Conservation (phyloP, 2,797 vertebrate genomes). For the Thalassophryne amazonica region DNA sequence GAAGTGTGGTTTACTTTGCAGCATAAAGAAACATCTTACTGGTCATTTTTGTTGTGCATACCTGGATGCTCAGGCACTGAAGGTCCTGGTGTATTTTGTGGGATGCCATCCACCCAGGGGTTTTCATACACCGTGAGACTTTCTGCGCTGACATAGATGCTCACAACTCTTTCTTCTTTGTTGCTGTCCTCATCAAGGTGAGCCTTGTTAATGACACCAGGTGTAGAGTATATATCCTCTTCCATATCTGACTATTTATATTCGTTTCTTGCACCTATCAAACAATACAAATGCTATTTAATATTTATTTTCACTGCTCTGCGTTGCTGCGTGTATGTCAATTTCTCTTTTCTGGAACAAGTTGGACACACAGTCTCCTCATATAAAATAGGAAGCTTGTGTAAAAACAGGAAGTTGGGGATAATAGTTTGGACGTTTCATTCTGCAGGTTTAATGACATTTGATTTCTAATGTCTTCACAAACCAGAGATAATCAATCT, state of each 20-base stretch:
- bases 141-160: conserved; percentile 55
- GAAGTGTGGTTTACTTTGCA: too few relatives aligned
- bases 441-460: too few relatives aligned
- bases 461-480: too few relatives aligned
- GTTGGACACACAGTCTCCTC: neutral
- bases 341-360: conserved; percentile 1
- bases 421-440: neutral
- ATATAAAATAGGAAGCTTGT: conserved; percentile 30
- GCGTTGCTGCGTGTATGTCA: neutral
- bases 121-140: conserved; percentile 53
- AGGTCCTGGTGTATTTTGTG: conserved; percentile 1
- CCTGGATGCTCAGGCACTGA: conserved; percentile 20
- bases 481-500: too few relatives aligned
- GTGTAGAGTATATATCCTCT: neutral
- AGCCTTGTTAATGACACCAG: neutral
- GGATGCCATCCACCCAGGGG: conserved; percentile 42
- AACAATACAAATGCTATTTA: neutral
- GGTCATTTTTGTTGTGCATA: conserved; percentile 4
- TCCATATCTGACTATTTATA: conserved; percentile 10
- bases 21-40: too few relatives aligned
- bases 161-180: conserved; percentile 30
- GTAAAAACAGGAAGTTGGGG: conserved; percentile 24
- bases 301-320: neutral
- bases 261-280: neutral
- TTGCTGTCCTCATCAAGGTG: neutral